Percentiles rank a stretch among this genome's conserved stretches.
Conservation (phyloP, 2,797 vertebrate genomes). For the Neosilurus hyrtlii region DNA sequence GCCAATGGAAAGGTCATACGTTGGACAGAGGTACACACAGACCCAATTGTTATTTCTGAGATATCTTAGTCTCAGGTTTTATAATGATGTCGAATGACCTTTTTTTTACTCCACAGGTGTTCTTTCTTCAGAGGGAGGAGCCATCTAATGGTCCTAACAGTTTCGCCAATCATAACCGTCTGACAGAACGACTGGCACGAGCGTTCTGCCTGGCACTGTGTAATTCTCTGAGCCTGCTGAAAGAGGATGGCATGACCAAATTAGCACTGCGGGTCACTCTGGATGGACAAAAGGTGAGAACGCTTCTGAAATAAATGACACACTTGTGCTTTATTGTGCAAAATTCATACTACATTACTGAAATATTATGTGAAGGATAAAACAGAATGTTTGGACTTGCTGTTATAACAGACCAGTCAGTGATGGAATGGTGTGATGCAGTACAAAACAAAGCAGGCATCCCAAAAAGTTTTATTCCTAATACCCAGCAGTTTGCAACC, state of each 20-base stretch:
- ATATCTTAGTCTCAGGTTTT: background rate
- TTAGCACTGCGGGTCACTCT: constrained; percentile 91
- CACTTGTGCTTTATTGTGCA: background rate
- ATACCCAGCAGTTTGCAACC: background rate
- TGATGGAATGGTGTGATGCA: background rate
- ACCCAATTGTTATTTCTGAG: background rate
- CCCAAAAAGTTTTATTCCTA: background rate
- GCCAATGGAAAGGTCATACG: constrained; percentile 96
- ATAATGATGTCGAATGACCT: background rate
- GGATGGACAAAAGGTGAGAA: constrained; percentile 87
- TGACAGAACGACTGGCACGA: constrained; percentile 91
- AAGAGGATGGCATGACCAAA: constrained; percentile 97
- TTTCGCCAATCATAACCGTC: constrained; percentile 87
- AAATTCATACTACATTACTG: background rate
- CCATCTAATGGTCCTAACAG: constrained; percentile 79
- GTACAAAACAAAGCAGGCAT: background rate
- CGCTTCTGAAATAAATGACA: constrained; percentile 5
- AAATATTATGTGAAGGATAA: background rate
- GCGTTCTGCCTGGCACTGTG: constrained; percentile 92
- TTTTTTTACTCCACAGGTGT: constrained; percentile 74
- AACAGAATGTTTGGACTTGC: background rate
- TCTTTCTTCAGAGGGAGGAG: constrained; percentile 87
- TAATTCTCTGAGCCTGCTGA: constrained; percentile 91
- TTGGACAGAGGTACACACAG: constrained; percentile 88
- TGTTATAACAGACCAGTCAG: background rate